A percentile compares a stretch with the other conserved stretches of the same genome.
Conservation (phyloP, 2,113 vertebrate species). For the Ardeotis arabs region DNA sequence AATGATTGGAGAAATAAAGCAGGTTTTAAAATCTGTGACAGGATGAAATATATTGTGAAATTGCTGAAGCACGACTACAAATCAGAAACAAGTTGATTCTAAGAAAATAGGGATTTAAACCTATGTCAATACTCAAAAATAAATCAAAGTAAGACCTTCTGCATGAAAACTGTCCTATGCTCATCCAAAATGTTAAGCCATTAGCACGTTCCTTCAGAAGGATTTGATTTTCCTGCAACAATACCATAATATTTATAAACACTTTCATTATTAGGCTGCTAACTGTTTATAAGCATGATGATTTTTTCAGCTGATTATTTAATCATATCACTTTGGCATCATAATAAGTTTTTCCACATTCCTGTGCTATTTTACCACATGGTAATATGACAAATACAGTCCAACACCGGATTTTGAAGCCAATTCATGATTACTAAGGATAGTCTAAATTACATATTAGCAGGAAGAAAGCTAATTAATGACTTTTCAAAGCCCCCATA, state of each 20-base stretch:
- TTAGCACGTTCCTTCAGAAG: background rate
- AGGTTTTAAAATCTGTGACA: background rate
- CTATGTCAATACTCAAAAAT: background rate
- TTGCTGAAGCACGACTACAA: background rate
- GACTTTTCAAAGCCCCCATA: background rate
- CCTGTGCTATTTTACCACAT: background rate
- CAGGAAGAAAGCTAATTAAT: background rate
- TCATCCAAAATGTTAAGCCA: background rate
- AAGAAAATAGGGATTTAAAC: background rate
- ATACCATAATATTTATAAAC: background rate
- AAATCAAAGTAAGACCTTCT: background rate
- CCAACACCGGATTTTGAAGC: background rate
- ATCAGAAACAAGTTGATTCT: background rate
- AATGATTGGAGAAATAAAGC: background rate
- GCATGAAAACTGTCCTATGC: background rate
- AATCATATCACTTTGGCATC: background rate
- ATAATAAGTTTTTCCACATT: background rate
- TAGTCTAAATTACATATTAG: background rate
- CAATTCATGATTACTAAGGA: background rate
- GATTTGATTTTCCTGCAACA: background rate
- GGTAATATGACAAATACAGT: background rate
- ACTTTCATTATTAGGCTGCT: background rate
- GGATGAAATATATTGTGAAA: background rate
- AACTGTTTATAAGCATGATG: background rate
- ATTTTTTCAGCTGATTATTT: constrained; percentile 3